These are phyloP conservation scores for Gortyna flavago DNA, from an alignment of 2,888 invertebrate species.

Conservation along the genomic window DNA sequence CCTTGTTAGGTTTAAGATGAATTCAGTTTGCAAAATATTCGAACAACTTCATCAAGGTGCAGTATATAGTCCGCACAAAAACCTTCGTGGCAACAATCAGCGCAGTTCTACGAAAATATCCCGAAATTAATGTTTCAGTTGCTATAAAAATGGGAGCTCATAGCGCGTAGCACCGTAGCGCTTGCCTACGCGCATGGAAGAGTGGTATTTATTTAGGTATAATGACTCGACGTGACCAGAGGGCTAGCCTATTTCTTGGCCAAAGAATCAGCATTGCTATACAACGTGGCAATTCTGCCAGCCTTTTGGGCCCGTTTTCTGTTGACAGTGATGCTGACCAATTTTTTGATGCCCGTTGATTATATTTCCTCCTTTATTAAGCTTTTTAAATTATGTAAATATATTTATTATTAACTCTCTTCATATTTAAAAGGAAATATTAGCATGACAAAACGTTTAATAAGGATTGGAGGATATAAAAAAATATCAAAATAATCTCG, in stretches of 20 bases:
- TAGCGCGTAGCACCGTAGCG: conserved; percentile 34
- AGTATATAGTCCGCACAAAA: not conserved
- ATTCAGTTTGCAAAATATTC: conserved; percentile 5
- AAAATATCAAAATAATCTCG: conserved; percentile 21
- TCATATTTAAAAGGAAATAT: not conserved
- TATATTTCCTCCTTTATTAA: not conserved
- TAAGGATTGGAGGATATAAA: not conserved
- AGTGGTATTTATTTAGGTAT: not conserved
- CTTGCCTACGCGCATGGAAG: conserved; percentile 18
- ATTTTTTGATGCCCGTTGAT: not conserved
- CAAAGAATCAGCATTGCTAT: too few species aligned
- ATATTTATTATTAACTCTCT: not conserved
- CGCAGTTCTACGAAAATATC: not conserved
- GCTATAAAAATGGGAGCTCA: conserved; percentile 7
- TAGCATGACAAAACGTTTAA: not conserved
- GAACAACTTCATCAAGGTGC: not conserved
- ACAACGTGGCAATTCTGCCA: too few species aligned
- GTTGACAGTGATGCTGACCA: not conserved
- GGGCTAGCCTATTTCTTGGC: too few species aligned
- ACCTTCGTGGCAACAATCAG: not conserved
- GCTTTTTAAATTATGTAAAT: too few species aligned
- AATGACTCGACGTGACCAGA: not conserved
- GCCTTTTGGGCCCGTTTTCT: not conserved
- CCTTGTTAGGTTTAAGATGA: not conserved
- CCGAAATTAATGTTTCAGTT: conserved; percentile 14